Base-by-base conservation (phyloP, 1,140 invertebrate species). In the Vollenhovia emeryi region DNA sequence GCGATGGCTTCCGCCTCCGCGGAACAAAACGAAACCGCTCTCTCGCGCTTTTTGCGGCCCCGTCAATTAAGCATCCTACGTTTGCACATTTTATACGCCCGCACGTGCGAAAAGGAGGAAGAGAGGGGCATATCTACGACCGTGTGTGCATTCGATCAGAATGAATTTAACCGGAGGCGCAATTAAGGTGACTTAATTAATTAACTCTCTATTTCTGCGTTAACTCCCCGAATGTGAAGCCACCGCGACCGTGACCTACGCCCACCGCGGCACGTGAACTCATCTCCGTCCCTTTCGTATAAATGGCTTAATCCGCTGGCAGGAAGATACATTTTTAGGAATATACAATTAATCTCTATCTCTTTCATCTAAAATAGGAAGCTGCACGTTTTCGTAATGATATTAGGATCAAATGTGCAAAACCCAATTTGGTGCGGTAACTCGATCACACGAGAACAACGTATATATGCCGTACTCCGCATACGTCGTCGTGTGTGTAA, bases 111-210 rank as follows among this genome's bases (percentile, higher is more conserved):
- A 50, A 64, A 66, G 33, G 59, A 68, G 45, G 27, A 15, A 55
- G 36, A 78, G 27, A 40, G 30, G 40, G 52, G 57, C 9, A 21
- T 6, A n/a, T n/a, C n/a, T n/a, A n/a, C n/a, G 18, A 9, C 5
- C 21, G n/a, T 62, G 33, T 69, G 64, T 33, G 68, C 24, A 45
- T 21, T 45, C 8, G 55, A 50, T 30, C 74, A 60, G 66, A 45
- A 90, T 89, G 62, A 85, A 91, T 89, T 86, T 86, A 82, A 84
- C 33, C 85, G 55, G 85, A 73, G 82, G 57, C 88, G 87, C 87
- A 93, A 93, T 93, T 92, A 93, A 91, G 87, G 86, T 90, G 88
- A 87, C 87, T 93, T 92, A 92, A 93, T 93, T 93, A 93, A 92
- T 93, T 92, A 93, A 93, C 91, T 91, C 88, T 90, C 87, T 85